Base-by-base conservation (phyloP, 2,888 invertebrate species). In the Acanthococcus lagerstroemiae region DNA sequence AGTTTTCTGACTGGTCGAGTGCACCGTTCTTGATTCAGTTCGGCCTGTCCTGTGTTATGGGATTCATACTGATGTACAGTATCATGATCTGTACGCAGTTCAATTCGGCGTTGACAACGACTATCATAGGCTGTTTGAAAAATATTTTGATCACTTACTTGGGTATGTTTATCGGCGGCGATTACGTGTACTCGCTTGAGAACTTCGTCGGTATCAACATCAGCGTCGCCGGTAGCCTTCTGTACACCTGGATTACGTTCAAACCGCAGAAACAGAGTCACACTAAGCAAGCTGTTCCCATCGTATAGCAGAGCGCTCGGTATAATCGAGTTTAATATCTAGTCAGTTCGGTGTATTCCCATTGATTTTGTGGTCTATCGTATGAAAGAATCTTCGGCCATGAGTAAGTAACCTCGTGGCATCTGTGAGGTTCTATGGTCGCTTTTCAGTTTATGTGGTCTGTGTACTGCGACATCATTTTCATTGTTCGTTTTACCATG, bases 81-180 rank as follows among this genome's bases (percentile, higher is more conserved):
- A 90, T 95, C 15, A 89, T 99, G 73, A 77, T 97, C 48, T 99
- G 99, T 78, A 99, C 97, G 0, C 86, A 90, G 73, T 85, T 90
- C 76, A 99, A 99, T 77, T 96, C 96, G 67, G 96, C 99, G n/a
- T 80, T 99, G 55, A 99, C 99, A 0, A 99, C 99, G 0, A 95
- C 96, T 4, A 95, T 99, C 68, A 92, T 99, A 70, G 99, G 99
- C 4, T 96, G 97, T 74, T 81, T 99, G 65, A 99, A 99, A 80
- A 99, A 99, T 78, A 90, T 99, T 71, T 84, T 94, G 71, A 91
- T 99, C 3, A 99, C 99, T 1, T 99, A 99, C 78, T 80, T 95
- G 70, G 97, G 97, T 26, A 99, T 99, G 96, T 84, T 95, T 50
- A 89, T 97, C 67, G 97, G 96, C 52, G 97, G 96, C 15, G 99